phyloP scores from a whole-genome alignment of 2,797 vertebrate species.

The Tadarida brasiliensis region DNA sequence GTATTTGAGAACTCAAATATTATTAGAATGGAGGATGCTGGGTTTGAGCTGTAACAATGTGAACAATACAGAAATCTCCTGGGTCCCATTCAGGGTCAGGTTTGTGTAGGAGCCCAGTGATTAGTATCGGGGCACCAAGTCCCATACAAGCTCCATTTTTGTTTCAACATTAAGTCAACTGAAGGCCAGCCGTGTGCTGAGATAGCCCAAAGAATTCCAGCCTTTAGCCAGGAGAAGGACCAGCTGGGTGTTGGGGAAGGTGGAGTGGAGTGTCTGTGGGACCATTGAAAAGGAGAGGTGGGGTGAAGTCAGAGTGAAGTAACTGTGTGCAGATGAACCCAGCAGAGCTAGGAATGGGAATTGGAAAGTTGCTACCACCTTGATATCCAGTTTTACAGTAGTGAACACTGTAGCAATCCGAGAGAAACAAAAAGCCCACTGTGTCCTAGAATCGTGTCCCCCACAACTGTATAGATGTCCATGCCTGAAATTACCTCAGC shows the following conservation, averaged over 20 bases:
- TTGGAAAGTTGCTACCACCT: not conserved
- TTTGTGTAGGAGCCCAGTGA: not conserved
- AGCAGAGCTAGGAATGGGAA: not conserved
- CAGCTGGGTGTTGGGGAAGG: not conserved
- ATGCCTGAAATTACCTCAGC: not conserved
- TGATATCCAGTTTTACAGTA: not conserved
- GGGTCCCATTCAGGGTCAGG: not conserved
- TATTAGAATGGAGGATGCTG: not conserved
- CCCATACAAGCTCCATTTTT: not conserved
- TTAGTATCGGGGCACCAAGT: not conserved
- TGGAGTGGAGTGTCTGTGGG: not conserved
- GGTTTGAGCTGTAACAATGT: not conserved
- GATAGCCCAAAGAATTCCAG: not conserved
- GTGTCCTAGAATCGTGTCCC: not conserved
- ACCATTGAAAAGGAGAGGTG: not conserved
- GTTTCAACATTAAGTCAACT: not conserved
- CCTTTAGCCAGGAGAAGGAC: not conserved
- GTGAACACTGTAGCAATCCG: not conserved
- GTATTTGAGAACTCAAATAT: not conserved
- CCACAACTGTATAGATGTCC: not conserved
- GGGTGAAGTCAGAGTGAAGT: not conserved
- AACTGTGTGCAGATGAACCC: not conserved
- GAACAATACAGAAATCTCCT: not conserved
- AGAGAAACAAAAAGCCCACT: not conserved
- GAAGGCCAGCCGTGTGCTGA: not conserved